Base-by-base conservation (phyloP, 1,140 invertebrate genomes). In the Drosophila murphyi region DNA sequence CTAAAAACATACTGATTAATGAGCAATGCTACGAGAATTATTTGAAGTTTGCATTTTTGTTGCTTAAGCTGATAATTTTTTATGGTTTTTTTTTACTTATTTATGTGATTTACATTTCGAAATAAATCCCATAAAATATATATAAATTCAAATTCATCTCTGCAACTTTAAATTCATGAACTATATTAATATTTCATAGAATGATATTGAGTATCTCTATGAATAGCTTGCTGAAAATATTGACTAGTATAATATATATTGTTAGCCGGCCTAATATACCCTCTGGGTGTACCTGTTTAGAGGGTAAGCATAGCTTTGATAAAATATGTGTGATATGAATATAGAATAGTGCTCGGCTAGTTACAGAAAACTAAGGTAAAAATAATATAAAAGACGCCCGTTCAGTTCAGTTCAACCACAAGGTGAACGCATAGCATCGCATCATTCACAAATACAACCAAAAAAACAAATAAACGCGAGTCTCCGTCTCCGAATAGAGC, bases 261-360 rank as follows among this genome's bases (percentile, higher is more conserved):
- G 20, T 20, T 20, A 20, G 20, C 20, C 20, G 20, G n/a, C 2
- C 5, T 35, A 4, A 5, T 3, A 54, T 54, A 20, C 51, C 12
- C 51, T 2, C 6, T 37, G 1, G 3, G 12, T 20, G 20, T 0
- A 2, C 4, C 0, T 3, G n/a, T 4, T 6, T 43, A 34, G 35
- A 64, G 61, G 69, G 69, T 20, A 20, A 1, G 20, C 31, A 64
- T 62, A 29, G n/a, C 31, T 56, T 48, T 48, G 60, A 12, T 48
- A 39, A 51, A 64, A 51, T 51, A 72, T 52, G 37, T 12, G 61
- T 63, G 45, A 72, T 72, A 72, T 57, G 61, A 72, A 72, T 72
- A 72, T 64, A 65, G 61, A 64, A 64, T 48, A 29, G 39, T 28
- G 51, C 39, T 48, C 28, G 52, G 51, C 35, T 55, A 50, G 61